Evolutionary conservation across 2,888 invertebrate species (phyloP), one percentile per base, ranked within the genome.

Genomic region (Gastracanthus pulcherrimus): DNA sequence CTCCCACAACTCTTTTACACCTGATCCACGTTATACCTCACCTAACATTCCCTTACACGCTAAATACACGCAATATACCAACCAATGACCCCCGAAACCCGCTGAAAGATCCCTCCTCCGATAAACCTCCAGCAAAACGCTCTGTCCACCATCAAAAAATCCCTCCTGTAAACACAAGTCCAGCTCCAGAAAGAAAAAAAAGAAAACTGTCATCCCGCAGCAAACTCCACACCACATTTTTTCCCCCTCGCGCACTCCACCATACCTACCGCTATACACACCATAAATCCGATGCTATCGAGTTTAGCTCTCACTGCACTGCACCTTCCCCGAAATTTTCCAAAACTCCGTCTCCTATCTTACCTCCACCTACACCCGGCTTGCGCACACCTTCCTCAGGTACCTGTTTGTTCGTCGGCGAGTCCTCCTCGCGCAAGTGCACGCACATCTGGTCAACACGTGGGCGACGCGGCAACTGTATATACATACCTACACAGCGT

Each of bases 361-460:
- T 58, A 41, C 60, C 51, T 60, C 23, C n/a, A 13, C 45, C n/a
- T 45, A n/a, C 16, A n/a, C 5, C 29, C 23, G 13, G 1, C 9
- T n/a, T n/a, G 34, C 36, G 38, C 26, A 38, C 34, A 66, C 67
- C 66, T 80, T 34, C 45, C 62, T 36, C 34, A 31, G 36, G 36
- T 36, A 34, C 11, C 62, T 19, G 62, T 34, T 34, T 34, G 34
- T 62, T 62, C 36, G 34, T 7, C 34, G 62, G 13, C 62, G 26
- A 19, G 55, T 55, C 55, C 23, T 16, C 19, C 2, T n/a, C 19
- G 26, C 3, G 29, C 36, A 62, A 66, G 67, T 80, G 70, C 64
- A 62, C 48, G 72, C 77, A 66, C 76, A 81, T 81, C 81, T 81
- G 81, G 77, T 13, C 23, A 60, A 19, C 81, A 81, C 76, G 58